Base-by-base conservation (phyloP, 2,797 vertebrate genomes). In the Knipowitschia caucasica region DNA sequence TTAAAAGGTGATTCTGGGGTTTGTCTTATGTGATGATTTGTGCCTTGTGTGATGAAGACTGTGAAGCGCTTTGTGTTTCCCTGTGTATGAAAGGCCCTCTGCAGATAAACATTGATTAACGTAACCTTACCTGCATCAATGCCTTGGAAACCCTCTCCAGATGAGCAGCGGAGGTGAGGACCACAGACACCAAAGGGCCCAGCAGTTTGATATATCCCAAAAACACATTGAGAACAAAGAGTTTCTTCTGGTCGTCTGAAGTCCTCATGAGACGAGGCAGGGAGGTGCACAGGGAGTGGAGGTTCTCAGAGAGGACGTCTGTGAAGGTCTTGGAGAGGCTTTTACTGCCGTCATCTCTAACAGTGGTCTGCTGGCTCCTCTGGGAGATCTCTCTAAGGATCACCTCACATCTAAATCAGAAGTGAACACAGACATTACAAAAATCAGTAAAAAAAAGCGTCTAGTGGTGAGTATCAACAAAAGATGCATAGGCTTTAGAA, bases 191-290 rank as follows among this genome's bases (percentile, higher is more conserved):
- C 30, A 79, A 88, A 0, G 92, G 89, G 8, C 95, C 97, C 64
- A 99, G 77, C 44, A 99, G 77, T 75, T 93, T 95, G 59, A 99
- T 59, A 67, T 96, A 99, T n/a, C 96, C 97, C 0, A 94, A 81
- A 43, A 97, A 81, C 36, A 93, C 83, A 4, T 88, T 92, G 17
- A 99, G 85, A 0, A 94, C 90, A 43, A 93, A 92, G 14, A 93
- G 64, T 78, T 94, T 98, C 75, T 91, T 93, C 8, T 70, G 74
- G 80, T 99, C 96, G 0, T 96, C 93, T 33, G 92, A 89, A 2
- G 93, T 92, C 69, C 86, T 93, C 92, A 98, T 93, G 18, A 99
- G 86, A 59, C 95, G 92, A 15, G 95, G 96, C 15, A 99, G 88
- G 3, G 94, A 91, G 0, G 93, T 93, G 45, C 91, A 81, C 1